These are phyloP conservation scores for Micronycteris hirsuta DNA, from an alignment of 2,113 vertebrate genomes.

Conservation along the genomic window DNA sequence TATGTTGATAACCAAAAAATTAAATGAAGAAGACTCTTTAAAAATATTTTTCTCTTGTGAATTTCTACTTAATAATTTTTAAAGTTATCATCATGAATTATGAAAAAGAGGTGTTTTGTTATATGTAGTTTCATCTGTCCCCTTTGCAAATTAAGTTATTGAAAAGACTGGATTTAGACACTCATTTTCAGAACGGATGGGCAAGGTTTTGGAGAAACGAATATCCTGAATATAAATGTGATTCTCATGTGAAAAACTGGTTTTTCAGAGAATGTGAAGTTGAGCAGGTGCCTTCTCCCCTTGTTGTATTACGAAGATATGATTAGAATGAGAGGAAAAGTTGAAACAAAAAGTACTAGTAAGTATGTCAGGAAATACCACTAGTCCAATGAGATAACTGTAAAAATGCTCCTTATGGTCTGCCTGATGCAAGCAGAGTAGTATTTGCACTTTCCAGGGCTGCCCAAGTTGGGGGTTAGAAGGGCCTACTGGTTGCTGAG, in stretches of 20 bases:
- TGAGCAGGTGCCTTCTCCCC: neutral
- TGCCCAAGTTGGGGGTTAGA: neutral
- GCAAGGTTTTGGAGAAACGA: conserved; percentile 9
- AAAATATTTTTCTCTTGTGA: neutral
- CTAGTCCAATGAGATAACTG: neutral
- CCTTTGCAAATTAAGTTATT: neutral
- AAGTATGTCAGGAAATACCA: neutral
- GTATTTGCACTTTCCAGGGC: neutral
- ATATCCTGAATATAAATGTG: neutral
- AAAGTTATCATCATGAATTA: neutral
- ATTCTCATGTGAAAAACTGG: neutral
- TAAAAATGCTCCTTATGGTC: neutral
- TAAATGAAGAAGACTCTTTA: neutral
- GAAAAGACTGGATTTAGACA: neutral
- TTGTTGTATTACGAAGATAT: neutral
- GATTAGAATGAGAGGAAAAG: neutral
- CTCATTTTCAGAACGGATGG: neutral
- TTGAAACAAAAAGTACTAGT: neutral
- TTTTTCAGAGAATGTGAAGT: neutral
- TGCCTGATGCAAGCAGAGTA: neutral
- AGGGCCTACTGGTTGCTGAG: neutral
- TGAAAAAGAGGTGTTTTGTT: neutral
- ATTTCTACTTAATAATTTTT: conserved; percentile 1
- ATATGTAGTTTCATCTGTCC: neutral
- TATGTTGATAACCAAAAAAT: neutral